phyloP scores from a whole-genome alignment of 2,888 invertebrate species.

The Diaperis boleti region DNA sequence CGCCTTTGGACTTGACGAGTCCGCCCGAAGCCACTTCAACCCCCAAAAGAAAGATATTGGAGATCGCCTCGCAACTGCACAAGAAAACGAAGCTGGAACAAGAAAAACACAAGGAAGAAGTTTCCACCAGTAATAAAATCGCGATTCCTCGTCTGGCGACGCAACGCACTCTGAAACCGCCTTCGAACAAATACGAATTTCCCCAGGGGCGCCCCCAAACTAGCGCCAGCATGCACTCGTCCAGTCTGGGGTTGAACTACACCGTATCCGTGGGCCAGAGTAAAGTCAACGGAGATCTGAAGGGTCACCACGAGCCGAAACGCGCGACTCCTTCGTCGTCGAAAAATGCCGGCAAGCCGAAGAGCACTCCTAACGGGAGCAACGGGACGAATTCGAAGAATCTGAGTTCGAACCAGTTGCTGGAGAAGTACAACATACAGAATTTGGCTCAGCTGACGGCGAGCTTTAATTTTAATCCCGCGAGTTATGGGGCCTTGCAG shows the following conservation, averaged over 20 bases:
- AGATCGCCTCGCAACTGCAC: constrained; percentile 62
- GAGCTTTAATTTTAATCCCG: constrained; percentile 60
- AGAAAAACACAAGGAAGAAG: constrained; percentile 37
- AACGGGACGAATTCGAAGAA: constrained; percentile 34
- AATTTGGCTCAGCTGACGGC: constrained; percentile 64
- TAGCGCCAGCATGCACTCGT: constrained; percentile 60
- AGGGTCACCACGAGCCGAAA: constrained; percentile 39
- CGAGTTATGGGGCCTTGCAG: constrained; percentile 58
- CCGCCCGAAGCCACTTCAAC: constrained; percentile 20
- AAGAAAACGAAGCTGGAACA: constrained; percentile 58
- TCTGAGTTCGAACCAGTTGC: constrained; percentile 60
- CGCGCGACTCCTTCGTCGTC: constrained; percentile 22
- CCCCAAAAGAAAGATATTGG: constrained; percentile 59
- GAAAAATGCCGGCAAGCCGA: constrained; percentile 5
- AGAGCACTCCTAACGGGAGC: constrained; percentile 3
- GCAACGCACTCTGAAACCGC: constrained; percentile 49
- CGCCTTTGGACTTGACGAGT: constrained; percentile 26
- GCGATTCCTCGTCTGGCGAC: constrained; percentile 57
- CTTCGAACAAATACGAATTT: constrained; percentile 11
- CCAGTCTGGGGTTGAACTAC: constrained; percentile 62
- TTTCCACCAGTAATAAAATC: constrained; percentile 50
- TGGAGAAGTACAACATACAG: constrained; percentile 65
- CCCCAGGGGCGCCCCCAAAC: constrained; percentile 43
- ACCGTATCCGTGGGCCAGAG: constrained; percentile 59
- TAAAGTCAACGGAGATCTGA: constrained; percentile 41